Base-by-base conservation (phyloP, 2,888 invertebrate species). In the Amorpha juglandis region DNA sequence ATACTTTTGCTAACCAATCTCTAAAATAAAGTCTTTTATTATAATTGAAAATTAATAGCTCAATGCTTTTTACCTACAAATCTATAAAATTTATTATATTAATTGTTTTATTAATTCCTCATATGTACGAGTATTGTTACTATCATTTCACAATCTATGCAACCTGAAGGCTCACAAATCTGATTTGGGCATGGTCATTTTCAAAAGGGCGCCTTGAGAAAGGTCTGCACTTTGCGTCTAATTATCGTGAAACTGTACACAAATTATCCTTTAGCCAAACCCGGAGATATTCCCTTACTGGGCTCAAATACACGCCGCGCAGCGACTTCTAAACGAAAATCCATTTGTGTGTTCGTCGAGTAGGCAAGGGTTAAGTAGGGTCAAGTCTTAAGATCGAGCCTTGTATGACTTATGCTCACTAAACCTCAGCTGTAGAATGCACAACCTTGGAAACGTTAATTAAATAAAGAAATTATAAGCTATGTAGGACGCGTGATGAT, bases 161-260 rank as follows among this genome's bases (percentile, higher is more conserved):
- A 9, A 55, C 6, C 6, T 35, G 38, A 38, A 55, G 9, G 38
- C 19, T 38, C 38, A 6, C 38, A 58, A 42, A 3, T 42, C 42
- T 1, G 38, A 19, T 42, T 42, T 58, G 42, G 58, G 19, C 42
- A 58, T 58, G 16, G 58, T 58, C 38, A 45, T 63, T 66, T 55
- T 71, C 65, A 67, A 69, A 71, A 58, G 4, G 27, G 42, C 19
- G 12, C 6, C 12, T 42, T 42, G 58, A 42, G 42, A 58, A 21
- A 58, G 38, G 42, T 58, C 38, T 58, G 12, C 58, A 38, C 58
- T 16, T 58, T 58, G 12, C 42, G 19, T 42, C 42, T 42, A 58
- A 42, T 58, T 58, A 58, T 42, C 19, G 42, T 19, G 1, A 12
- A 38, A 12, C 19, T 58, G 38, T 1, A 58, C 42, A 19, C 58